Percentiles rank a stretch among this genome's conserved stretches.
Conservation (phyloP, 2,888 invertebrate species). For the Neuroscelio doddi region DNA sequence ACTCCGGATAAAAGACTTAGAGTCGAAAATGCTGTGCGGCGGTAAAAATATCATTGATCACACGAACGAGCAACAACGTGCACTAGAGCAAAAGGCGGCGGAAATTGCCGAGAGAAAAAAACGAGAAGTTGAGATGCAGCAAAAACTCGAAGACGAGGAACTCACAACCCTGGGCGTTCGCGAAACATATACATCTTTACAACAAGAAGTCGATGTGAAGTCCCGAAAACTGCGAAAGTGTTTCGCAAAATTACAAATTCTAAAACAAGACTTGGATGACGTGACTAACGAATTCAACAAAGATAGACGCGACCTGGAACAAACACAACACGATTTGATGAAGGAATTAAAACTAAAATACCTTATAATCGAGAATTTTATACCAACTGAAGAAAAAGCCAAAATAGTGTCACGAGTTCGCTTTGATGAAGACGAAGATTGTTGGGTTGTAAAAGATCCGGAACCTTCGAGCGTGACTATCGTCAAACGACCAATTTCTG, state of each 20-base stretch:
- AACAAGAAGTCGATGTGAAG: slow-evolving; percentile 98
- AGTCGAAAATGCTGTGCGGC: slow-evolving; percentile 94
- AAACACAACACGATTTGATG: slow-evolving; percentile 91
- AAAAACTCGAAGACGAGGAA: slow-evolving; percentile 94
- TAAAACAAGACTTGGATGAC: slow-evolving; percentile 86
- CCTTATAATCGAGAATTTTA: slow-evolving; percentile 91
- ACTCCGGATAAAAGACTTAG: slow-evolving; percentile 89
- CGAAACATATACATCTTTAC: slow-evolving; percentile 91
- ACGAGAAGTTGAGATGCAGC: slow-evolving; percentile 91
- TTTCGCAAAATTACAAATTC: slow-evolving; percentile 84
- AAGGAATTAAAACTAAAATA: slow-evolving; percentile 92
- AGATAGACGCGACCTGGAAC: slow-evolving; percentile 93
- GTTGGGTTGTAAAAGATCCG: slow-evolving; percentile 77
- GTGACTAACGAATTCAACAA: slow-evolving; percentile 90
- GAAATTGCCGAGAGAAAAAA: slow-evolving; percentile 93
- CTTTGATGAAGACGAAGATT: slow-evolving; percentile 88
- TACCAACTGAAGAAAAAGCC: slow-evolving; percentile 86
- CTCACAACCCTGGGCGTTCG: slow-evolving; percentile 92
- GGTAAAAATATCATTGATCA: slow-evolving; percentile 96
- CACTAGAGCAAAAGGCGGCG: slow-evolving; percentile 86
- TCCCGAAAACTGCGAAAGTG: slow-evolving; percentile 94
- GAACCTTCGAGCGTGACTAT: slow-evolving; percentile 70
- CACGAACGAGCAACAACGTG: slow-evolving; percentile 93
- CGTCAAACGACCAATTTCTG: slow-evolving; percentile 78
- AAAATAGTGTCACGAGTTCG: slow-evolving; percentile 82